Percentiles rank a stretch among this genome's conserved stretches.
These are phyloP conservation scores for Arctia plantaginis DNA, from an alignment of 2,888 invertebrate genomes.

Conservation along the genomic window DNA sequence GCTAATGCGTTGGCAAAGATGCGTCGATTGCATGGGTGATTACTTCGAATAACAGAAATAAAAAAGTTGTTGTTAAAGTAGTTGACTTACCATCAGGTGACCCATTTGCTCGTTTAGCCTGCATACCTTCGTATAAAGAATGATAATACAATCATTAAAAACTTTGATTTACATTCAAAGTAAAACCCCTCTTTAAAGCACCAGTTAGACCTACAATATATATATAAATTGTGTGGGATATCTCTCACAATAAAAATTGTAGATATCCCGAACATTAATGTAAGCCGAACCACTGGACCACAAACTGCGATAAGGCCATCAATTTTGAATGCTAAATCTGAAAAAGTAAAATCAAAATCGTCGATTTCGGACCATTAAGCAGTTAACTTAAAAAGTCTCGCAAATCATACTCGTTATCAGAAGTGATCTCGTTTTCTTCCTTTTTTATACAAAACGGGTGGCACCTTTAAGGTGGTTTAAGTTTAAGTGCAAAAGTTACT, in stretches of 20 bases:
- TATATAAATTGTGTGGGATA: slow-evolving; percentile 1
- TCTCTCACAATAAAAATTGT: slow-evolving; percentile 5
- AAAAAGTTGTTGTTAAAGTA: too few relatives aligned
- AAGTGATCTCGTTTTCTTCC: slow-evolving; percentile 13
- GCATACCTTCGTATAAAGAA: too few relatives aligned
- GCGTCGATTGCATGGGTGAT: too few relatives aligned
- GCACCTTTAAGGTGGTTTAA: slow-evolving; percentile 11
- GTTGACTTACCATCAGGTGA: too few relatives aligned
- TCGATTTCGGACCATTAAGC: slow-evolving; percentile 37
- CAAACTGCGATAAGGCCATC: slow-evolving; percentile 40
- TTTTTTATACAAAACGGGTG: slow-evolving; percentile 7
- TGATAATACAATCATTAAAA: not conserved
- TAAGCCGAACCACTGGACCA: slow-evolving; percentile 28
- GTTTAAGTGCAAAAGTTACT: slow-evolving; percentile 18
- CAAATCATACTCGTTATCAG: slow-evolving; percentile 16
- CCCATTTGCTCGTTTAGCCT: too few relatives aligned
- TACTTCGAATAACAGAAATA: too few relatives aligned
- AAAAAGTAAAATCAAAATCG: slow-evolving; percentile 30
- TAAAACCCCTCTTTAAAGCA: not conserved
- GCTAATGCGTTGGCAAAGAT: too few relatives aligned
- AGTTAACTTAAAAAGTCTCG: slow-evolving; percentile 22
- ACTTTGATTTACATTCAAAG: not conserved
- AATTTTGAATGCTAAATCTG: slow-evolving; percentile 25
- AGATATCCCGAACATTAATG: slow-evolving; percentile 17
- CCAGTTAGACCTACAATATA: not conserved